A percentile compares a stretch with the other conserved stretches of the same genome.
phyloP scores from a whole-genome alignment of 2,113 vertebrate species.

The Lagopus leucura region DNA sequence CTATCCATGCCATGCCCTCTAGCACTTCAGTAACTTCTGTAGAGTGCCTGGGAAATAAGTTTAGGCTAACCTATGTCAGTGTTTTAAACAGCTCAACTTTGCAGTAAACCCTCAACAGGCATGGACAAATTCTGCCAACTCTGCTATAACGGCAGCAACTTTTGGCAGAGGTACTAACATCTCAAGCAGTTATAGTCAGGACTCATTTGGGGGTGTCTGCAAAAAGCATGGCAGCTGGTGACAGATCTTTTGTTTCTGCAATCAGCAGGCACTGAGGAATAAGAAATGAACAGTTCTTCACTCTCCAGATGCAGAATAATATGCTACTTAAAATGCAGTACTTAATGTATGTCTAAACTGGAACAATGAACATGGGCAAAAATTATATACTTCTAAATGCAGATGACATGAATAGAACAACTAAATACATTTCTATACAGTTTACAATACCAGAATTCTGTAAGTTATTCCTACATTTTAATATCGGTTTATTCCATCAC shows the following conservation, averaged over 20 bases:
- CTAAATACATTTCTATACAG: not conserved
- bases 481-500: not conserved
- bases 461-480: not conserved
- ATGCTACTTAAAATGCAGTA: not conserved
- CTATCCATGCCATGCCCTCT: not conserved
- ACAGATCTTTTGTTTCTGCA: not conserved
- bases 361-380: not conserved
- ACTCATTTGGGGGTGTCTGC: not conserved
- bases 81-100: not conserved
- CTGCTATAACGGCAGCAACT: not conserved
- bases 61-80: not conserved
- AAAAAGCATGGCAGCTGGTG: not conserved
- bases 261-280: not conserved
- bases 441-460: not conserved
- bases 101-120: not conserved
- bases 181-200: not conserved
- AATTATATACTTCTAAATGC: not conserved
- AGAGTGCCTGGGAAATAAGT: not conserved
- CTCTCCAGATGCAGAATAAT: not conserved
- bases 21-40: not conserved
- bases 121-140: not conserved
- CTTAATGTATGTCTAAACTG: not conserved
- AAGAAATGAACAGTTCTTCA: not conserved
- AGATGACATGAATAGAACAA: constrained; percentile 5
- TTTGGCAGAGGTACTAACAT: not conserved